These are phyloP conservation scores for Troides helena DNA, from an alignment of 2,888 invertebrate genomes.

Conservation along the genomic window DNA sequence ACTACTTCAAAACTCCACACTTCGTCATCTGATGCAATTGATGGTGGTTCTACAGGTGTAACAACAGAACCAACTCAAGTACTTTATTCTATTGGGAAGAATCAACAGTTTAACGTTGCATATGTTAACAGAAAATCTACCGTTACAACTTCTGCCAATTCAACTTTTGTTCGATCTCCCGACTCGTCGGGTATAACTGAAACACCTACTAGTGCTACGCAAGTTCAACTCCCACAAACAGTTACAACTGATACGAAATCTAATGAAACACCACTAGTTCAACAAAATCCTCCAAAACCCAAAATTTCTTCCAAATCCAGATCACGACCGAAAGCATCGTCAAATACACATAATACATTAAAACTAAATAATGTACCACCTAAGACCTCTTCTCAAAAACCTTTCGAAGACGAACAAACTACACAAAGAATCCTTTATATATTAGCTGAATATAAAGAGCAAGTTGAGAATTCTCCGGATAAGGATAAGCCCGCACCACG, in stretches of 20 bases:
- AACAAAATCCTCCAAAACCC: constrained; percentile 47
- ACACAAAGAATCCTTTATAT: constrained; percentile 90
- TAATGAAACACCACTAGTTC: constrained; percentile 43
- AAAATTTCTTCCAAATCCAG: constrained; percentile 69
- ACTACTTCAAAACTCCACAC: constrained; percentile 51
- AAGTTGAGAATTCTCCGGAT: constrained; percentile 89
- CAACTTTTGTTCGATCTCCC: constrained; percentile 63
- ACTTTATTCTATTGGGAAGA: constrained; percentile 64
- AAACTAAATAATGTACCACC: constrained; percentile 83
- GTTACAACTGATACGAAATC: constrained; percentile 54
- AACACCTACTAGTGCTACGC: constrained; percentile 61
- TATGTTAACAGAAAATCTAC: constrained; percentile 69
- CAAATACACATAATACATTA: constrained; percentile 78
- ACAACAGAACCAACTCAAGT: constrained; percentile 57
- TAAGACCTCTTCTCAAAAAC: constrained; percentile 82
- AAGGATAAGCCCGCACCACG: constrained; percentile 91
- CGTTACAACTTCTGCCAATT: constrained; percentile 56
- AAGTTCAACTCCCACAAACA: constrained; percentile 43
- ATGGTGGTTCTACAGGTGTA: constrained; percentile 46
- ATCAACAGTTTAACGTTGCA: constrained; percentile 62
- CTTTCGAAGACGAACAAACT: constrained; percentile 90
- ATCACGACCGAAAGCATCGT: constrained; percentile 77
- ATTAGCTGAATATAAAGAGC: constrained; percentile 89
- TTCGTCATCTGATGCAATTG: constrained; percentile 53
- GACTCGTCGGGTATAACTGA: constrained; percentile 66